A percentile compares a stretch with the other conserved stretches of the same genome.
These are phyloP conservation scores for Diceros bicornis DNA, from an alignment of 2,797 vertebrate genomes.

Conservation along the genomic window DNA sequence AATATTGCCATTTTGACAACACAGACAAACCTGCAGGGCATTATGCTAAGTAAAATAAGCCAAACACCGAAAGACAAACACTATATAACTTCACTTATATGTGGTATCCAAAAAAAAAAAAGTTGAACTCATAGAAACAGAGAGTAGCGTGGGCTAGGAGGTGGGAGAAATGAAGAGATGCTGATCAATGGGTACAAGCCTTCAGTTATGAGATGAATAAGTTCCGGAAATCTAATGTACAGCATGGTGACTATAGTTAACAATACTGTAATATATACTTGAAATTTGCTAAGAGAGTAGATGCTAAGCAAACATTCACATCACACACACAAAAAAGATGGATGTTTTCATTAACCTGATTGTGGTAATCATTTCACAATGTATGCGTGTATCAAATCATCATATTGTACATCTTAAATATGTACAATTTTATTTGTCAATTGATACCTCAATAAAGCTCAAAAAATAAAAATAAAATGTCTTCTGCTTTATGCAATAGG, in stretches of 20 bases:
- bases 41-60: background rate
- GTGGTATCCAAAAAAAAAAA: background rate
- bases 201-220: background rate
- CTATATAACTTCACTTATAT: background rate
- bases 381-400: background rate
- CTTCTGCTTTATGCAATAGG: background rate
- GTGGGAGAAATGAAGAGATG: background rate
- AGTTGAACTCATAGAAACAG: background rate
- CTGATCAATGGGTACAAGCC: background rate
- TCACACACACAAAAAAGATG: background rate
- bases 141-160: background rate
- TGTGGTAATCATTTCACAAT: background rate
- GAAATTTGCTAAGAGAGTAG: background rate
- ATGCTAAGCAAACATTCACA: background rate
- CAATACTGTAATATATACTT: background rate
- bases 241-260: background rate
- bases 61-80: background rate
- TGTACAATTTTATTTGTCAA: background rate
- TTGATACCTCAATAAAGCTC: background rate
- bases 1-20: background rate
- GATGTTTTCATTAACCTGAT: background rate
- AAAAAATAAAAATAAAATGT: background rate
- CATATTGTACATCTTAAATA: background rate
- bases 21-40: background rate
- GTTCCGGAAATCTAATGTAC: background rate